phyloP scores from a whole-genome alignment of 2,113 vertebrate species.

The Antidorcas marsupialis region DNA sequence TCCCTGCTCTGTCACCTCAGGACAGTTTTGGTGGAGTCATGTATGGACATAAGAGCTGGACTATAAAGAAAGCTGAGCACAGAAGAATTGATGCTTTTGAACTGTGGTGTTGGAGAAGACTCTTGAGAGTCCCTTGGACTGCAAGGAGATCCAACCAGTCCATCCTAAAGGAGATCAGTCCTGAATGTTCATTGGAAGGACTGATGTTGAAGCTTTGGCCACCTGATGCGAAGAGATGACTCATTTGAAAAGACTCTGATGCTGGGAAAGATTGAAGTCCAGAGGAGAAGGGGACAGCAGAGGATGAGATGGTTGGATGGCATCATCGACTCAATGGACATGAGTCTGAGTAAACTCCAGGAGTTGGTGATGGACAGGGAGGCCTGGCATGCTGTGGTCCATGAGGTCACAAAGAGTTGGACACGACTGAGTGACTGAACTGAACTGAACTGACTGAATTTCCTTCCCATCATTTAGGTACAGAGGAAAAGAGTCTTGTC shows the following conservation, averaged over 20 bases:
- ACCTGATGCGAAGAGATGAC: not conserved
- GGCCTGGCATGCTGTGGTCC: not conserved
- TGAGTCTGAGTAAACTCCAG: not conserved
- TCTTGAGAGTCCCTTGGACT: not conserved
- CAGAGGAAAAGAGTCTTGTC: not conserved
- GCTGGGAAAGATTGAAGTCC: not conserved
- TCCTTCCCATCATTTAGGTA: not conserved
- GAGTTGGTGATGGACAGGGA: not conserved
- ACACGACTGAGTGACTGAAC: not conserved
- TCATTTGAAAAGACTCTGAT: not conserved
- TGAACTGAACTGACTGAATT: not conserved
- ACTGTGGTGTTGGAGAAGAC: not conserved
- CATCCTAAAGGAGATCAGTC: not conserved
- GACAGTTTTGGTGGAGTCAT: too few relatives aligned
- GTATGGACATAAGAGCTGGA: not conserved
- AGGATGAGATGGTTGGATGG: not conserved
- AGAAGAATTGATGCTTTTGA: not conserved
- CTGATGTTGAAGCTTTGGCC: not conserved
- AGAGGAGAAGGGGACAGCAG: not conserved
- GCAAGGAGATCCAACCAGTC: not conserved
- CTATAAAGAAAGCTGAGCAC: not conserved
- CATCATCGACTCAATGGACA: not conserved
- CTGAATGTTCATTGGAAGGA: not conserved
- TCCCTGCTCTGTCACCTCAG: not conserved
- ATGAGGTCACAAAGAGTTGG: not conserved